Base-by-base conservation (phyloP, 2,888 invertebrate genomes). In the Scaptomyza cyrtandrae region DNA sequence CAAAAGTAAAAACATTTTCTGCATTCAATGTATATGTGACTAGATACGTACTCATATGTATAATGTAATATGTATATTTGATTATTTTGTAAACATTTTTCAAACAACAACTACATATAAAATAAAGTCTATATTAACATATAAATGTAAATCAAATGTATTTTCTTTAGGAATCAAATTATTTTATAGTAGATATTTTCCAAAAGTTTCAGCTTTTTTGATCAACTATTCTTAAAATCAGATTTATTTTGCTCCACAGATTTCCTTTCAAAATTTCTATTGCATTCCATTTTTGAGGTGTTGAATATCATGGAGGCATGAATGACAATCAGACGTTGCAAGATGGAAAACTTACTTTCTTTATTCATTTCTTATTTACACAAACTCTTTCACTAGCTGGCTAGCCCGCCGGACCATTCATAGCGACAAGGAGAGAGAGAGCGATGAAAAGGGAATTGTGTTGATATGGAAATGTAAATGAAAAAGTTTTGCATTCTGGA, bases 11-110 rank as follows among this genome's bases (percentile, higher is more conserved):
- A 24, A 84, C 77, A 63, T 85, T 86, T 89, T 86, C 88, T 82
- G 83, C 88, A 84, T 89, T 84, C 83, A 78, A 83, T 83, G 89
- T 83, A 89, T 84, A 89, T 84, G 83, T 84, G 83, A 89, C 83
- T 84, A 84, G 83, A 85, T 81, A 72, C 86, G 84, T 89, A 88
- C 80, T 63, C 76, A 52, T 71, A 71, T 53, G 75, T 75, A 75
- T 68, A 41, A 75, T 89, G 86, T 84, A 86, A 83, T 89, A 85
- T 85, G 89, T 89, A 89, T 89, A 89, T 89, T 81, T 84, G 80
- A 88, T 90, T 89, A 90, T 90, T 91, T 90, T 91, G 89, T 90
- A 91, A 91, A 90, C 80, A 84, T 90, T 90, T 90, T 90, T 89
- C 84, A 89, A 89, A 86, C 80, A 89, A 86, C 75, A 90, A 89